phyloP scores from a whole-genome alignment of 2,888 invertebrate species.

The Pharmacophagus antenor region DNA sequence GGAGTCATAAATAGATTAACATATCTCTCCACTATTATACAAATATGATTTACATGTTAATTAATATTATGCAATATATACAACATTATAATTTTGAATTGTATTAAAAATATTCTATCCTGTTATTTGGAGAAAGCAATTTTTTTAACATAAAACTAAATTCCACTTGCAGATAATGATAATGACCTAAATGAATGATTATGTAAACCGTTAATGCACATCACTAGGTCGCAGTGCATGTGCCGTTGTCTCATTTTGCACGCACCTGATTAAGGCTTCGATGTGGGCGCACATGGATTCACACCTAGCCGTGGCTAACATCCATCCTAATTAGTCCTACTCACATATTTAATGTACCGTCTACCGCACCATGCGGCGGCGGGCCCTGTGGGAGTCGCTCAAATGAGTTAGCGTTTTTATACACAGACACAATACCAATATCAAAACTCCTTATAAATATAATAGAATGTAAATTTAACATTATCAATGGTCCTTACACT shows the following conservation, averaged over 20 bases:
- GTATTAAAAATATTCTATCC: too few species aligned
- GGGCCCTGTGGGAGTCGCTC: slow-evolving; percentile 16
- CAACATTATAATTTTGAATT: too few species aligned
- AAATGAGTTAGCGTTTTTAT: slow-evolving; percentile 13
- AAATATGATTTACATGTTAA: too few species aligned
- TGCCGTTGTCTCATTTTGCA: slow-evolving; percentile 53
- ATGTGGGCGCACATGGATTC: slow-evolving; percentile 60
- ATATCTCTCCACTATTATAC: too few species aligned
- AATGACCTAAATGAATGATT: background rate
- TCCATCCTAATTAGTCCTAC: slow-evolving; percentile 58
- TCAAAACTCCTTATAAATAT: too few species aligned
- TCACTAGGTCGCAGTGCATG: slow-evolving; percentile 36
- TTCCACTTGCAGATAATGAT: background rate
- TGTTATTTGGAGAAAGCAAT: too few species aligned
- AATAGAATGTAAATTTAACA: too few species aligned
- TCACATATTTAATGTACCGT: slow-evolving; percentile 29
- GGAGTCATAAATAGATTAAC: too few species aligned
- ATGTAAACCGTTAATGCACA: background rate
- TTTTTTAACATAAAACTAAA: too few species aligned
- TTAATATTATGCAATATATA: too few species aligned
- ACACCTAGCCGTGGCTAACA: slow-evolving; percentile 44
- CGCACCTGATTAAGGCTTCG: slow-evolving; percentile 51
- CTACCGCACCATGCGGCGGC: slow-evolving; percentile 17
- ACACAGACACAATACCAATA: too few species aligned
- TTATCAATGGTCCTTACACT: too few species aligned